These are phyloP conservation scores for Copsychus sechellarum DNA, from an alignment of 2,113 vertebrate species.

Conservation along the genomic window DNA sequence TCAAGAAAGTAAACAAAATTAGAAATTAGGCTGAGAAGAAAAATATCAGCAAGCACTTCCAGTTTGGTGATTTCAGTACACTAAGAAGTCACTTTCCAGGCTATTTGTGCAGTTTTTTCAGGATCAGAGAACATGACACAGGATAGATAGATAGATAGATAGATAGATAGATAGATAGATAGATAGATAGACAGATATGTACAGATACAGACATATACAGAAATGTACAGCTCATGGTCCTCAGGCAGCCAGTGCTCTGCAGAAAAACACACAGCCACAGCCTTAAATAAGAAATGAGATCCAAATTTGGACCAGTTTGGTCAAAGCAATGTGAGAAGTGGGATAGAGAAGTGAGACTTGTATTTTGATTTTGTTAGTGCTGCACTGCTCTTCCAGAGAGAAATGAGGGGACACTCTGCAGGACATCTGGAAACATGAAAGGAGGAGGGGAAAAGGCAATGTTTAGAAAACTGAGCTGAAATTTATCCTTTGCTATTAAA, in stretches of 20 bases:
- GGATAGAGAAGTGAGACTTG: neutral
- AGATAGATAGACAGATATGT: too few species aligned
- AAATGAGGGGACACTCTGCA: neutral
- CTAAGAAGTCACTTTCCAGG: neutral
- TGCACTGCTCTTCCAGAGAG: neutral
- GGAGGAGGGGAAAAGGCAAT: neutral
- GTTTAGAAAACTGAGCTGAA: neutral
- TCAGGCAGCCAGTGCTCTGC: neutral
- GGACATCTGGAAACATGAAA: neutral
- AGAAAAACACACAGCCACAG: neutral
- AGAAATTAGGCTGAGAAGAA: neutral
- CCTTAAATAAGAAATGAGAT: neutral
- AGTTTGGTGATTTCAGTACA: neutral
- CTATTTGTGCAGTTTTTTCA: neutral
- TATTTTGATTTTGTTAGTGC: neutral
- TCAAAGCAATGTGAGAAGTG: neutral
- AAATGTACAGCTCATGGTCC: neutral
- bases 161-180: too few species aligned
- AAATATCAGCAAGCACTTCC: neutral
- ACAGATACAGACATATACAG: too few species aligned
- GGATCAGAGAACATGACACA: neutral
- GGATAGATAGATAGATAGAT: too few species aligned
- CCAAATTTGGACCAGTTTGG: neutral
- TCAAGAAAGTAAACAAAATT: constrained; percentile 15
- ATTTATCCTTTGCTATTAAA: constrained; percentile 9